Base-by-base conservation (phyloP, 2,113 vertebrate genomes). In the Charadrius vociferus region DNA sequence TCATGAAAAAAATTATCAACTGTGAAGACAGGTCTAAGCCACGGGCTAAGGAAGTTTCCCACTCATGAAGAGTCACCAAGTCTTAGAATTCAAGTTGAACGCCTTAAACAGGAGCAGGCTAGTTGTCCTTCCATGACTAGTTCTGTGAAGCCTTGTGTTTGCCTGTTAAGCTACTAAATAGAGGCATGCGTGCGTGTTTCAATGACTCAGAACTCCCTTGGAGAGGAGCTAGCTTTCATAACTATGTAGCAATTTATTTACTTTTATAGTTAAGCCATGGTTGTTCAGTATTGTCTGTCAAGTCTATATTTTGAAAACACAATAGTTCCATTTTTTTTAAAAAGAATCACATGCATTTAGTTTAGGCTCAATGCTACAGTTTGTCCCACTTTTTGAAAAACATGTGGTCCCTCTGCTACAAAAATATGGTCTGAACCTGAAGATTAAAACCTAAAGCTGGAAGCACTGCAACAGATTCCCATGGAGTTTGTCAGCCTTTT, bases 391-490 rank as follows among this genome's bases (percentile, higher is more conserved):
- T 95, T 75, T 71, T 59, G 67, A 63, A 95, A 95, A 98, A 96
- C 5, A 4, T 6, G 65, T 96, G 92, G 94, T 97, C 77, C 71
- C 90, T 97, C 81, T 96, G 97, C 96, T 97, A 98, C 96, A 97
- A 96, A 93, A 95, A 91, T 75, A 88, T 14, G 88, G 72, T 93
- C 94, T 96, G 95, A 96, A 95, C 93, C 66, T 92, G 95, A 96
- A 95, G 77, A 96, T 86, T 89, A 92, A 93, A 86, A 95, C 85
- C 82, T 96, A 96, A 96, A 95, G 97, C 95, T 98, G 97, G 96
- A 98, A 98, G 96, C 95, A 97, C 94, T 97, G 90, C 90, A 97
- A 97, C 77, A 93, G 86, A 96, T 96, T 96, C 88, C 95, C 92
- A 55, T 66, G 89, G 95, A 98, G 80, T 93, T 95, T 92, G 90